Conservation (phyloP, 1,140 invertebrate genomes). For the Halyomorpha halys region DNA sequence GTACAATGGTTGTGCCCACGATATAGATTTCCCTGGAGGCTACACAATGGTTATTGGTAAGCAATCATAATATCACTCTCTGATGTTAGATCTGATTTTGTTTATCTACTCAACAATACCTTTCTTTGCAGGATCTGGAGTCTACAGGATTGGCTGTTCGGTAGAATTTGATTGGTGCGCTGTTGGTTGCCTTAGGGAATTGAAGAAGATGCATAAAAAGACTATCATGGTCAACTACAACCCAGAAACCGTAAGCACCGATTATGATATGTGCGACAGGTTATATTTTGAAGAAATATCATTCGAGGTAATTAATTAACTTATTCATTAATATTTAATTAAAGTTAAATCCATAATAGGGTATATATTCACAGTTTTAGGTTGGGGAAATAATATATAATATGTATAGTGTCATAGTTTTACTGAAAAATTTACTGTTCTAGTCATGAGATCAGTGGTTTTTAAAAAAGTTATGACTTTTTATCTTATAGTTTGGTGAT, state of each 20-base stretch:
- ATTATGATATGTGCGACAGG: conserved; percentile 98
- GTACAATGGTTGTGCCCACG: conserved; percentile 82
- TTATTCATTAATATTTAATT: neutral
- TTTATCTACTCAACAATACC: neutral
- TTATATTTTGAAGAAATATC: conserved; percentile 99
- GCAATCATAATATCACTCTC: neutral
- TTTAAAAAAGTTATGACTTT: too few relatives aligned
- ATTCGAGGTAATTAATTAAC: conserved; percentile 63
- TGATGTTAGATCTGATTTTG: neutral
- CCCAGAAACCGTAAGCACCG: conserved; percentile 98
- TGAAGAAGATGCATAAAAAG: conserved; percentile 69
- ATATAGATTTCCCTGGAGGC: conserved; percentile 70
- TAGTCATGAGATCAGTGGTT: too few relatives aligned
- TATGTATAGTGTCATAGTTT: too few relatives aligned
- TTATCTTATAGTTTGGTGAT: too few relatives aligned
- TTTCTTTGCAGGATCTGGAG: conserved; percentile 65
- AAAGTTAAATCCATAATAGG: too few relatives aligned
- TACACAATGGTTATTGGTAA: conserved; percentile 71
- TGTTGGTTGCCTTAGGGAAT: conserved; percentile 86
- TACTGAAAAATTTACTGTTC: too few relatives aligned
- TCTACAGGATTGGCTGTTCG: conserved; percentile 96
- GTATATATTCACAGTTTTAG: too few relatives aligned
- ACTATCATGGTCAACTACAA: conserved; percentile 99
- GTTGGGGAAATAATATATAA: too few relatives aligned
- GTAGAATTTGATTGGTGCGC: conserved; percentile 99